phyloP scores from a whole-genome alignment of 2,113 vertebrate species.

The Ardeotis arabs region DNA sequence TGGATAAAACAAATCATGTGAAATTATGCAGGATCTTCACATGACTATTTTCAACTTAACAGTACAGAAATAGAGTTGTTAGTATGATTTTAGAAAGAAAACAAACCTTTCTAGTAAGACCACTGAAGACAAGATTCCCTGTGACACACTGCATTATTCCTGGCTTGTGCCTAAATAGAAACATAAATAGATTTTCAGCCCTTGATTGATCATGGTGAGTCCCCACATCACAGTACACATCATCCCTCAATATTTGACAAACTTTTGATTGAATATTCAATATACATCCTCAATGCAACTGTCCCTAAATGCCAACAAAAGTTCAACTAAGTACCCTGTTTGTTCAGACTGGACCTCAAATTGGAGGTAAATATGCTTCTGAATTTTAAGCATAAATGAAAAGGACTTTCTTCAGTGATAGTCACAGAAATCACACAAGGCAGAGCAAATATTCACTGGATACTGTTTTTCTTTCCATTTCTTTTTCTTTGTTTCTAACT shows the following conservation, averaged over 20 bases:
- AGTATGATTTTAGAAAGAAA: not conserved
- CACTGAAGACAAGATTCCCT: not conserved
- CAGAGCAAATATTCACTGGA: not conserved
- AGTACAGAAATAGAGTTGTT: not conserved
- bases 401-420: not conserved
- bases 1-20: not conserved
- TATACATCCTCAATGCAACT: not conserved
- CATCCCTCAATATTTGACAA: not conserved
- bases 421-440: not conserved
- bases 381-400: not conserved
- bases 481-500: not conserved
- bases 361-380: not conserved
- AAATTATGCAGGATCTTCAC: not conserved
- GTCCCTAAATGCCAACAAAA: slow-evolving; percentile 23
- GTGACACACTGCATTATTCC: not conserved
- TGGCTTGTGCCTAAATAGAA: not conserved
- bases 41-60: not conserved
- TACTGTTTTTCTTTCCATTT: not conserved
- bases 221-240: not conserved
- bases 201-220: not conserved
- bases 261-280: not conserved
- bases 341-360: slow-evolving; percentile 3
- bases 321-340: not conserved
- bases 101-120: not conserved
- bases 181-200: not conserved